A percentile compares a stretch with the other conserved stretches of the same genome.
phyloP scores from a whole-genome alignment of 2,888 invertebrate genomes.

The Ferrisia virgata region DNA sequence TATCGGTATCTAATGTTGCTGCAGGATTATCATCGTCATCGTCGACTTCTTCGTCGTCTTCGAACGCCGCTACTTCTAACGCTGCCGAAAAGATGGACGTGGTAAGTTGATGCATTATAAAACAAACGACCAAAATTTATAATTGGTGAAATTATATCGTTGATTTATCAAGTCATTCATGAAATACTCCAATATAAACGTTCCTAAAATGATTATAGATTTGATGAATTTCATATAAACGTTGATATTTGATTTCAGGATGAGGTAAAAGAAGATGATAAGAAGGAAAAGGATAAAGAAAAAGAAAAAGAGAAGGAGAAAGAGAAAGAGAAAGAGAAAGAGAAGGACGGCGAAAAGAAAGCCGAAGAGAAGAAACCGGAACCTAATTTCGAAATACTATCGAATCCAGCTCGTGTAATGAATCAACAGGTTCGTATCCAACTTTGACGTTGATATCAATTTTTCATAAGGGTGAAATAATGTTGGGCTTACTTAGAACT shows the following conservation, averaged over 20 bases:
- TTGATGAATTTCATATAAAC: background rate
- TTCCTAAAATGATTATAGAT: background rate
- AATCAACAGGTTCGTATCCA: constrained; percentile 65
- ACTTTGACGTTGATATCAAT: background rate
- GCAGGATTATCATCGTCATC: background rate
- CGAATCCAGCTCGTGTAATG: constrained; percentile 92
- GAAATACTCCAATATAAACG: background rate
- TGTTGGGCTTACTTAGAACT: no score
- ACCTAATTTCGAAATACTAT: constrained; percentile 83
- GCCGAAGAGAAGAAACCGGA: constrained; percentile 80
- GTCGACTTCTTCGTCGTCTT: constrained; percentile 45
- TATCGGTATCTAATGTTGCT: constrained; percentile 49
- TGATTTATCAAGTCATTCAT: no score
- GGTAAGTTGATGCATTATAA: no score
- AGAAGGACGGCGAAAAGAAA: constrained; percentile 56
- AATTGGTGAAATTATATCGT: background rate
- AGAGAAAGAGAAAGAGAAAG: constrained; percentile 54
- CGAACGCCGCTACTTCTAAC: constrained; percentile 59
- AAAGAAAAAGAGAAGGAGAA: constrained; percentile 54
- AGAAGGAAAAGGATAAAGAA: constrained; percentile 54
- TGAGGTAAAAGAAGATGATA: constrained; percentile 51
- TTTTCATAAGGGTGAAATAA: no score
- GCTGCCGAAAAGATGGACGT: constrained; percentile 79
- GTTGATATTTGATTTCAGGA: constrained; percentile 47
- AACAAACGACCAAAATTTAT: background rate